Conservation (phyloP, 2,888 invertebrate genomes). For the Copidosoma aretas region DNA sequence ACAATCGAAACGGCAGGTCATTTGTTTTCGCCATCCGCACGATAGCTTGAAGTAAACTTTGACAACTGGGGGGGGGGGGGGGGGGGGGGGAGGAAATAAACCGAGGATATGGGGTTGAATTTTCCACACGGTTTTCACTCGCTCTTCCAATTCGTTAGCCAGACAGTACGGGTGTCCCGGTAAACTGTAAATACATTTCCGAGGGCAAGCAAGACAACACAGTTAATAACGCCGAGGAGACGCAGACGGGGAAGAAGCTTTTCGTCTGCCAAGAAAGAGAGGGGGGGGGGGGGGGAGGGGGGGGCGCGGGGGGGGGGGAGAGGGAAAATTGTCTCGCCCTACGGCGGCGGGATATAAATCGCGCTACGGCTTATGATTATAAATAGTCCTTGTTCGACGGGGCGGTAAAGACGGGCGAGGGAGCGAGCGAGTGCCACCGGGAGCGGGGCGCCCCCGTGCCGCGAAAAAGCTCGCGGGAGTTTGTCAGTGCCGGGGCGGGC, state of each 20-base stretch:
- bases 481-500: constrained; percentile 58
- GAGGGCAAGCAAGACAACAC: constrained; percentile 9
- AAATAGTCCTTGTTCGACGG: constrained; percentile 59
- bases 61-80: too few species aligned
- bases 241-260: too few species aligned
- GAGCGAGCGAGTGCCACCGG: constrained; percentile 5
- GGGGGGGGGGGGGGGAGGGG: constrained; percentile 5
- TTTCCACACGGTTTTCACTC: too few species aligned
- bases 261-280: too few species aligned
- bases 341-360: too few species aligned
- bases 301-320: constrained; percentile 4
- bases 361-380: constrained; percentile 54
- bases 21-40: not conserved
- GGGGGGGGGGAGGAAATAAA: too few species aligned
- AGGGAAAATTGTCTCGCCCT: constrained; percentile 33
- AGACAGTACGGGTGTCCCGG: not conserved
- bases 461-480: constrained; percentile 47
- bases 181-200: constrained; percentile 8
- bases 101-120: constrained; percentile 4
- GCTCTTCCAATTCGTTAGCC: not conserved
- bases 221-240: constrained; percentile 31
- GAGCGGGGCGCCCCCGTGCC: constrained; percentile 6
- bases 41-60: too few species aligned
- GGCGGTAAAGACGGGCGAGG: constrained; percentile 49
- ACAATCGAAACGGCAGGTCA: not conserved